Conservation (phyloP, 2,888 invertebrate species). For the Macrosoma leucophasiata region DNA sequence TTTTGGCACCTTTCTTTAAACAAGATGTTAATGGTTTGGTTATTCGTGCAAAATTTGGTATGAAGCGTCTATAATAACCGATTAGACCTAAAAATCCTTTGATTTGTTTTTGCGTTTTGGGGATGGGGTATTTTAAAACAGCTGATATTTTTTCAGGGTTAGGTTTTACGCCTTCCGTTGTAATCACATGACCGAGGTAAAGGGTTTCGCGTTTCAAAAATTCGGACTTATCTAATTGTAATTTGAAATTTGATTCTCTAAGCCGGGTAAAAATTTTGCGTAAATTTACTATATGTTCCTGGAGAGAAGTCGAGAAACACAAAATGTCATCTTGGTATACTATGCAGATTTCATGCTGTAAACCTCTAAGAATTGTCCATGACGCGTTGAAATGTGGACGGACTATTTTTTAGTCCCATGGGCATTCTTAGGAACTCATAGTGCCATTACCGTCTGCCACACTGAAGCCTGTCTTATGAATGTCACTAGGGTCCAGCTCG, state of each 20-base stretch:
- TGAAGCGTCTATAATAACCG: too few species aligned
- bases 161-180: conserved; percentile 8
- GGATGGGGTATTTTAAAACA: conserved; percentile 21
- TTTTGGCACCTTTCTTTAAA: conserved; percentile 16
- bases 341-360: neutral
- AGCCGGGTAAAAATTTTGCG: neutral
- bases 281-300: conserved; percentile 1
- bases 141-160: conserved; percentile 25
- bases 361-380: conserved; percentile 1
- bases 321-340: neutral
- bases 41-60: conserved; percentile 30
- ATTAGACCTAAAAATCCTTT: conserved; percentile 37
- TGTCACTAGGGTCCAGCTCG: neutral
- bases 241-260: conserved; percentile 2
- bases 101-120: conserved; percentile 25
- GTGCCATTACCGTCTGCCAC: neutral
- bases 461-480: neutral
- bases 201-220: conserved; percentile 2
- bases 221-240: neutral
- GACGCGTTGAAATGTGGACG: too few species aligned
- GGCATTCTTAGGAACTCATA: conserved; percentile 3
- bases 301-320: neutral
- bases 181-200: conserved; percentile 14
- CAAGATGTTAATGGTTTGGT: conserved; percentile 22
- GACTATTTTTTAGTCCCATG: neutral